Evolutionary conservation across 2,888 invertebrate species (phyloP), one percentile per base, ranked within the genome.

Genomic region (Aromia moschata): DNA sequence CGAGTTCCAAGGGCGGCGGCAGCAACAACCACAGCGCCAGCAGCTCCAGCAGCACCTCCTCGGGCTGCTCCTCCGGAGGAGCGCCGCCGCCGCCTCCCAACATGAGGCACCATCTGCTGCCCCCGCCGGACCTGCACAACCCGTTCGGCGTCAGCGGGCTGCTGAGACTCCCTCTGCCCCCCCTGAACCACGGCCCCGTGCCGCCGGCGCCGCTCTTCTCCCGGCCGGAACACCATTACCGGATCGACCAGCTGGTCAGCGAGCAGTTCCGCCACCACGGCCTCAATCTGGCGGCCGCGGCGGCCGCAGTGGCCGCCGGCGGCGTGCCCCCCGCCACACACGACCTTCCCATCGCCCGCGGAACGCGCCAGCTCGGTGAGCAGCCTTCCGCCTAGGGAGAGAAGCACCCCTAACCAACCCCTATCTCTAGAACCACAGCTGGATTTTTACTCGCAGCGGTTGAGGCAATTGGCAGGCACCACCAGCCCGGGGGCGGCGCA

Each of bases 361-460:
- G 82, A 81, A 66, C 84, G 86, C 71, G 82, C 84, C 71, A 86
- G 85, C 68, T 84, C 85, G 51, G 84, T 85, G 44, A 76, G 74
- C 54, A 75, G 73, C 65, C 75, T 84, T 52, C 82, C 85, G 59
- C 80, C 83, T 54, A 74, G 83, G 80, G 74, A 85, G 77, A 65
- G 84, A 75, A 69, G 76, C 77, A 61, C 83, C 77, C 77, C 84
- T 76, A 87, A 86, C 69, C 89, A 87, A 80, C 87, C 87, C 70
- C 85, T 89, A 70, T 88, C 87, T 81, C 83, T 91, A 74, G 94
- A 92, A 86, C 92, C 93, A 80, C 93, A 93, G 85, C 90, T 95
- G 89, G 96, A 97, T 91, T 97, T 96, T 91, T 98, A 97, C 90
- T 97, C 97, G 86, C 96, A 96, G 90, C 91, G 97, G 89, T 91